phyloP scores from a whole-genome alignment of 2,888 invertebrate species.

The Hirtodrosophila confusa region DNA sequence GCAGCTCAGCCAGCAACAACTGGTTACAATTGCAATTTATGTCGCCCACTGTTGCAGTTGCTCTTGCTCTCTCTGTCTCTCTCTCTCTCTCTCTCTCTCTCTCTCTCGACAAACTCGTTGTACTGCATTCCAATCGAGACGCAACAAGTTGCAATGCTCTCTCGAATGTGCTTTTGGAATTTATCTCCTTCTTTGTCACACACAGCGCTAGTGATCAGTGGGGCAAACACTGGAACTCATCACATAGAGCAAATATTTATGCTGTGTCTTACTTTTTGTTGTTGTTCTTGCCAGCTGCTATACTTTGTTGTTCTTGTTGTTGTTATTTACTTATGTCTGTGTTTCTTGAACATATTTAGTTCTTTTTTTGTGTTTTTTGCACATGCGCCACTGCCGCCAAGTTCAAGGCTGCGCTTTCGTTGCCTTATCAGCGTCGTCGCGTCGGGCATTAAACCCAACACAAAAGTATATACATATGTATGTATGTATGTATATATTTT shows the following conservation, averaged over 20 bases:
- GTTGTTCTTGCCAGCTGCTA: constrained; percentile 45
- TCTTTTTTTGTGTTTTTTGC: constrained; percentile 31
- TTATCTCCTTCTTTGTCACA: constrained; percentile 13
- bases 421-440: constrained; percentile 56
- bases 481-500: not conserved
- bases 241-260: constrained; percentile 70
- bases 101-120: constrained; percentile 62
- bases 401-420: constrained; percentile 72
- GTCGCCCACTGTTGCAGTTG: constrained; percentile 38
- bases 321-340: constrained; percentile 52
- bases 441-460: constrained; percentile 64
- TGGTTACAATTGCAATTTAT: constrained; percentile 62
- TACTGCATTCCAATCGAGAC: constrained; percentile 64
- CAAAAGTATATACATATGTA: constrained; percentile 9
- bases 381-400: constrained; percentile 52
- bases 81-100: constrained; percentile 26
- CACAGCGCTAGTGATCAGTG: constrained; percentile 41
- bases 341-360: constrained; percentile 35
- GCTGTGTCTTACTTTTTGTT: constrained; percentile 41
- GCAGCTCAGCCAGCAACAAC: constrained; percentile 36
- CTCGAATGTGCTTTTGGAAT: constrained; percentile 30
- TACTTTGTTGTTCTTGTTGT: constrained; percentile 32
- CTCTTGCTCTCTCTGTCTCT: constrained; percentile 16
- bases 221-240: constrained; percentile 46
- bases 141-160: constrained; percentile 54